These are phyloP conservation scores for Carassius auratus DNA, from an alignment of 2,113 vertebrate genomes.

Conservation along the genomic window DNA sequence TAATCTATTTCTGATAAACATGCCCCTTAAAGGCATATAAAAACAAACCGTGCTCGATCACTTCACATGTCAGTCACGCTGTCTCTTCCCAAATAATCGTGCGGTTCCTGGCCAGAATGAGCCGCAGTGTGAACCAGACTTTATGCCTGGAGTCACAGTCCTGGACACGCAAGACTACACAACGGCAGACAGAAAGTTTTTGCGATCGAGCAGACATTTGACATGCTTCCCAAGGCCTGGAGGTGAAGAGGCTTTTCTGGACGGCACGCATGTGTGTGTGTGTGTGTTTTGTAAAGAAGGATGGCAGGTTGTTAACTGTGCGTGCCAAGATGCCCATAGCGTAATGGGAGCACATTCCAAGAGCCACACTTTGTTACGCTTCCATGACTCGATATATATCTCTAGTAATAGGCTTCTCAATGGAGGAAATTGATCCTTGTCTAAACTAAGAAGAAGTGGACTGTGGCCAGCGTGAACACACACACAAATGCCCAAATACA, in stretches of 20 bases:
- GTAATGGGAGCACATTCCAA: slow-evolving; percentile 26
- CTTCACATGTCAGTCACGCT: not conserved
- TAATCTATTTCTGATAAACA: not conserved
- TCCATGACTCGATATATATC: slow-evolving; percentile 32
- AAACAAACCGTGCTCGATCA: not conserved
- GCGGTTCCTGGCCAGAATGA: not conserved
- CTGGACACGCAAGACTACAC: slow-evolving; percentile 11
- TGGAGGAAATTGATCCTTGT: slow-evolving; percentile 45
- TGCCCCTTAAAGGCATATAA: not conserved
- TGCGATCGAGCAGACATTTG: not conserved
- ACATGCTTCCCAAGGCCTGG: slow-evolving; percentile 13
- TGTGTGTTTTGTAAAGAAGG: slow-evolving; percentile 12
- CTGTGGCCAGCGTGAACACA: slow-evolving; percentile 24
- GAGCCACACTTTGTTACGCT: slow-evolving; percentile 1
- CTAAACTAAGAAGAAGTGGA: slow-evolving; percentile 36
- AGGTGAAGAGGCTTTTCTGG: slow-evolving; percentile 16
- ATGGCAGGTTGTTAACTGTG: slow-evolving; percentile 35
- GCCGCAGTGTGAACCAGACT: not conserved
- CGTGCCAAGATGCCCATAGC: slow-evolving; percentile 24
- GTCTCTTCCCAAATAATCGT: not conserved
- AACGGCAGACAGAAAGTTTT: slow-evolving; percentile 5
- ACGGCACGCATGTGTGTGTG: not conserved
- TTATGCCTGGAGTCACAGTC: not conserved
- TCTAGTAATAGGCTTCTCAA: slow-evolving; percentile 41
- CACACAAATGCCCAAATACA: slow-evolving; percentile 15